Evolutionary conservation across 2,797 vertebrate genomes (phyloP).

Genomic region (Limnodromus scolopaceus): DNA sequence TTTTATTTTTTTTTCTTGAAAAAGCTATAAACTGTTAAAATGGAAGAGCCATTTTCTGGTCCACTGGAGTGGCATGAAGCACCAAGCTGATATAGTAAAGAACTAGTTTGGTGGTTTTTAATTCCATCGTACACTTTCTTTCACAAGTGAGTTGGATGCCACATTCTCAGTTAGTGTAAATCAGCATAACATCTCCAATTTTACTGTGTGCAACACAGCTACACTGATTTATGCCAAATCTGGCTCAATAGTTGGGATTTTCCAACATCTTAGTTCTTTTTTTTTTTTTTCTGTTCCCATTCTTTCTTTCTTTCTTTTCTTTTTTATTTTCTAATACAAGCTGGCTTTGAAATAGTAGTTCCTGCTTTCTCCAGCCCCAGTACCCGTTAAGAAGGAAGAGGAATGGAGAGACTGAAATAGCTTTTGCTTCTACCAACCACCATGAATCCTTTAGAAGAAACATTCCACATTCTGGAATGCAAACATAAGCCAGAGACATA

Average conservation of each 20-base stretch:
- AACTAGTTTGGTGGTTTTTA: neutral
- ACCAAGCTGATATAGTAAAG: neutral
- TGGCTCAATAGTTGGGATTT: neutral
- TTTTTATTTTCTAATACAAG: neutral
- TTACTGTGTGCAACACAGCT: neutral
- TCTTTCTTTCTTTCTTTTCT: neutral
- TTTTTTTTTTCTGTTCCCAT: neutral
- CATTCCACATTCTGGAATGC: slow-evolving; percentile 27
- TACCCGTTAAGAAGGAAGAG: neutral
- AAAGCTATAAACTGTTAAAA: neutral
- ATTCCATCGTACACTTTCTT: neutral
- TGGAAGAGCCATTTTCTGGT: neutral
- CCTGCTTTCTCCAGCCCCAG: neutral
- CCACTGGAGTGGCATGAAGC: neutral
- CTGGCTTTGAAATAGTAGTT: neutral
- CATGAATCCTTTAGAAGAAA: neutral
- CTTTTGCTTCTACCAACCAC: neutral
- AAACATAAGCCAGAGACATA: neutral
- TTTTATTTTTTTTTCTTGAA: neutral
- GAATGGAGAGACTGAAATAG: neutral
- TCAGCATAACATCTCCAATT: neutral
- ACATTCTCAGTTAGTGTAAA: neutral
- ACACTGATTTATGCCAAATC: neutral
- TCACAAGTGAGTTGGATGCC: neutral
- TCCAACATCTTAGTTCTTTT: neutral